These are phyloP conservation scores for Silurus asotus DNA, from an alignment of 2,113 vertebrate species.

Conservation along the genomic window DNA sequence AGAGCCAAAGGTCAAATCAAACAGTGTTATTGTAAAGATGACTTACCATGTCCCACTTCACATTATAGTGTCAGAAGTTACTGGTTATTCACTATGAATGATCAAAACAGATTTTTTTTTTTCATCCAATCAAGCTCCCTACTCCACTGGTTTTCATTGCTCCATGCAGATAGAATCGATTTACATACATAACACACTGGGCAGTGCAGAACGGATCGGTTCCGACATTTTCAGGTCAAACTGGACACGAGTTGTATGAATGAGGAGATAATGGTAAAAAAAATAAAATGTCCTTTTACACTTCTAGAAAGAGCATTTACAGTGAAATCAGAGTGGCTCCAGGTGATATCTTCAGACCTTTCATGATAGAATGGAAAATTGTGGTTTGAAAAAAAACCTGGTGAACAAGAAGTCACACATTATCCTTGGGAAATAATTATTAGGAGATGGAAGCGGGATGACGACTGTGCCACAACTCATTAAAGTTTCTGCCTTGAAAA, in stretches of 20 bases:
- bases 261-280: background rate
- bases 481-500: background rate
- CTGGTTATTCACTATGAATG: background rate
- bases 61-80: background rate
- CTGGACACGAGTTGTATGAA: background rate
- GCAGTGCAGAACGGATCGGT: background rate
- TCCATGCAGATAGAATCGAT: background rate
- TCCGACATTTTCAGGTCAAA: conserved; percentile 1
- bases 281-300: background rate
- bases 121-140: background rate
- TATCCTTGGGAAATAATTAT: background rate
- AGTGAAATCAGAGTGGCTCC: background rate
- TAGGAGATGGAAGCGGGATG: background rate
- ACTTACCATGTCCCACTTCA: background rate
- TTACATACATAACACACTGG: background rate
- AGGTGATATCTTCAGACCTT: background rate
- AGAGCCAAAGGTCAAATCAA: background rate
- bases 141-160: background rate
- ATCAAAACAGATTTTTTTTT: background rate
- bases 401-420: background rate
- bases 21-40: background rate
- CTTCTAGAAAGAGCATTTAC: background rate
- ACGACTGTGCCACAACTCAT: background rate
- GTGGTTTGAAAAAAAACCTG: background rate
- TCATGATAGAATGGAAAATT: background rate